Evolutionary conservation across 2,888 invertebrate genomes (phyloP).

Genomic region (Globia sparganii): DNA sequence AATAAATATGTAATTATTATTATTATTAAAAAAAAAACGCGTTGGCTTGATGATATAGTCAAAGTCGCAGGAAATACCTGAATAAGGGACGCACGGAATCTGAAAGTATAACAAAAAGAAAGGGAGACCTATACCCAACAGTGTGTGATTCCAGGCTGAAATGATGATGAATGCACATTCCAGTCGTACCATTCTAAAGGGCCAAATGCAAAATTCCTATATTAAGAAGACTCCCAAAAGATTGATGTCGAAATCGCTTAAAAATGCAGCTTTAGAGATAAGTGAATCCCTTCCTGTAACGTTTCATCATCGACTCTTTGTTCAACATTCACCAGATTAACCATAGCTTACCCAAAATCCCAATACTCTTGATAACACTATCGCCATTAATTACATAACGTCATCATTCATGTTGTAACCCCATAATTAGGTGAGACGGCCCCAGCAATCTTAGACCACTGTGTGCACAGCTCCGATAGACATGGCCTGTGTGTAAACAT

Average conservation of each 20-base stretch:
- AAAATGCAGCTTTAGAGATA: not conserved
- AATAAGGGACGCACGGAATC: no score
- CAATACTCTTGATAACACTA: not conserved
- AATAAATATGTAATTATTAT: no score
- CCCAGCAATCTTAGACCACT: slow-evolving; percentile 39
- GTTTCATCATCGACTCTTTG: not conserved
- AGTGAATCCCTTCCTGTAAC: rapidly evolving
- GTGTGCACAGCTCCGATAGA: slow-evolving; percentile 36
- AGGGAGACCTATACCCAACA: no score
- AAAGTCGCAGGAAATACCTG: no score
- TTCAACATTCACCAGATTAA: slow-evolving; percentile 17
- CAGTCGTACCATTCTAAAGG: not conserved
- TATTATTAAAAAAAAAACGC: no score
- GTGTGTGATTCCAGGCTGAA: no score
- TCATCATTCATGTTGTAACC: slow-evolving; percentile 29
- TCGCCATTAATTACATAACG: slow-evolving; percentile 21
- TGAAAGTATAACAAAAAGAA: no score
- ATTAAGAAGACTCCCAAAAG: not conserved
- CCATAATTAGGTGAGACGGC: slow-evolving; percentile 40
- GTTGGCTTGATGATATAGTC: no score
- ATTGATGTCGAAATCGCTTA: not conserved
- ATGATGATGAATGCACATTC: not conserved
- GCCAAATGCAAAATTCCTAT: not conserved
- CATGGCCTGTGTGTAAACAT: slow-evolving; percentile 23
- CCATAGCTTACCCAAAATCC: slow-evolving; percentile 5